These are phyloP conservation scores for Dunckerocampus dactyliophorus DNA, from an alignment of 2,113 vertebrate genomes.

Conservation along the genomic window DNA sequence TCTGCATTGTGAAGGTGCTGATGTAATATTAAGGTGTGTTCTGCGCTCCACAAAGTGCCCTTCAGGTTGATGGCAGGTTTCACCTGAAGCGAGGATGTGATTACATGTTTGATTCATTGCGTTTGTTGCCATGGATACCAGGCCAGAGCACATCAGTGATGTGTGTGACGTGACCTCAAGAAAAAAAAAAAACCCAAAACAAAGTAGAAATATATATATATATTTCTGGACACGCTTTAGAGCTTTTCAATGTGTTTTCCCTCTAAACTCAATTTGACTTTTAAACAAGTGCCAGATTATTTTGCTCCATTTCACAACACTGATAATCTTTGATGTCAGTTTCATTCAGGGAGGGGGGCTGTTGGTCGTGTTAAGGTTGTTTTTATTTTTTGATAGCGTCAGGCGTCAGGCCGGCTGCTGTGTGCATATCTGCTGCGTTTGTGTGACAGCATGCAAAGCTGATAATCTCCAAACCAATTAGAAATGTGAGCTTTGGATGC, in stretches of 20 bases:
- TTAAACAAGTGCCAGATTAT: slow-evolving; percentile 29
- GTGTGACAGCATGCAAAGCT: slow-evolving; percentile 63
- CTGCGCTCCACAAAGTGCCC: too few relatives aligned
- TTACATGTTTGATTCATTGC: too few relatives aligned
- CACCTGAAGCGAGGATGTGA: too few relatives aligned
- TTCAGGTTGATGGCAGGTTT: too few relatives aligned
- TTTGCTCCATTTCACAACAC: slow-evolving; percentile 41
- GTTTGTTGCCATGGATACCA: too few relatives aligned
- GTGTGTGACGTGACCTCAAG: too few relatives aligned
- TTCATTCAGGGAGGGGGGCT: background rate
- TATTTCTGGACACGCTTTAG: background rate
- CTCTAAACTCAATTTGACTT: slow-evolving; percentile 11
- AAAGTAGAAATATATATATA: too few relatives aligned
- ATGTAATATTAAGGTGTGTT: too few relatives aligned
- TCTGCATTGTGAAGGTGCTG: too few relatives aligned
- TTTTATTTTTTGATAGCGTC: slow-evolving; percentile 52
- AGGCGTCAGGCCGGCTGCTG: slow-evolving; percentile 40
- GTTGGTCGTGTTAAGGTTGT: slow-evolving; percentile 36
- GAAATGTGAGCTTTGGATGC: slow-evolving; percentile 69
- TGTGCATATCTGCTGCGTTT: slow-evolving; percentile 13
- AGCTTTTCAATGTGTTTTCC: background rate
- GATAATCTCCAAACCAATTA: slow-evolving; percentile 74
- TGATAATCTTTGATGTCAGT: slow-evolving; percentile 17
- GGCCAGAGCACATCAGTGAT: too few relatives aligned
- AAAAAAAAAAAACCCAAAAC: too few relatives aligned